Conservation (phyloP, 2,113 vertebrate genomes). For the Sorex fumeus region DNA sequence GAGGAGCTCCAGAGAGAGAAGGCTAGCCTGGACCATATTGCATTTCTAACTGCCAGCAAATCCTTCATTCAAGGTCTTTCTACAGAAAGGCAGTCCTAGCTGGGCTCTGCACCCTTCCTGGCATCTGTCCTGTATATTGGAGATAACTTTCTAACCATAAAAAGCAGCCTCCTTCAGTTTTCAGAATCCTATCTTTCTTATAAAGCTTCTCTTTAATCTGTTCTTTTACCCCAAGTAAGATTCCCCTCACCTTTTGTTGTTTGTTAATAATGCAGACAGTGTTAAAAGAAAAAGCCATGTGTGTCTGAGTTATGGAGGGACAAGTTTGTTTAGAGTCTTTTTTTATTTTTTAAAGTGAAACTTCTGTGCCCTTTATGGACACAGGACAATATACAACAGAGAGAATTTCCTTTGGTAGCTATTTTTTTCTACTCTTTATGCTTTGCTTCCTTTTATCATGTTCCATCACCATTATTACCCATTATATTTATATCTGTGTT, state of each 20-base stretch:
- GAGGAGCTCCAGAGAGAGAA: constrained; percentile 72
- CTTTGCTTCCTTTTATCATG: constrained; percentile 65
- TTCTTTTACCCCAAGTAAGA: constrained; percentile 52
- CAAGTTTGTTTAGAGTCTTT: background rate
- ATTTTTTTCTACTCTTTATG: constrained; percentile 71
- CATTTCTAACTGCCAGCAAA: constrained; percentile 71
- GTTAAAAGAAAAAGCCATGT: background rate
- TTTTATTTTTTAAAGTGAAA: constrained; percentile 16
- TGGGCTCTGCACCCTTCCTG: background rate
- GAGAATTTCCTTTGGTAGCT: constrained; percentile 13
- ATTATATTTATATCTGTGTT: constrained; percentile 80
- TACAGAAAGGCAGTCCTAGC: constrained; percentile 19
- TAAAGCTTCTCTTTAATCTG: constrained; percentile 44
- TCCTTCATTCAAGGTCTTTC: constrained; percentile 65
- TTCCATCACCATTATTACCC: constrained; percentile 70
- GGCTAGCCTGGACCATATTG: constrained; percentile 62
- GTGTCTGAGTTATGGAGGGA: background rate
- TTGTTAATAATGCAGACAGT: background rate
- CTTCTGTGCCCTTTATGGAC: constrained; percentile 19
- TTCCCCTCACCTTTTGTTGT: background rate
- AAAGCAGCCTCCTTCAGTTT: constrained; percentile 60
- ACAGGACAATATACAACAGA: background rate
- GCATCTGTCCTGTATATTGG: constrained; percentile 35
- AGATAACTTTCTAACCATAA: constrained; percentile 59
- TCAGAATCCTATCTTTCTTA: constrained; percentile 39